These are phyloP conservation scores for Chromobotia macracanthus DNA, from an alignment of 2,797 vertebrate genomes.

Conservation along the genomic window DNA sequence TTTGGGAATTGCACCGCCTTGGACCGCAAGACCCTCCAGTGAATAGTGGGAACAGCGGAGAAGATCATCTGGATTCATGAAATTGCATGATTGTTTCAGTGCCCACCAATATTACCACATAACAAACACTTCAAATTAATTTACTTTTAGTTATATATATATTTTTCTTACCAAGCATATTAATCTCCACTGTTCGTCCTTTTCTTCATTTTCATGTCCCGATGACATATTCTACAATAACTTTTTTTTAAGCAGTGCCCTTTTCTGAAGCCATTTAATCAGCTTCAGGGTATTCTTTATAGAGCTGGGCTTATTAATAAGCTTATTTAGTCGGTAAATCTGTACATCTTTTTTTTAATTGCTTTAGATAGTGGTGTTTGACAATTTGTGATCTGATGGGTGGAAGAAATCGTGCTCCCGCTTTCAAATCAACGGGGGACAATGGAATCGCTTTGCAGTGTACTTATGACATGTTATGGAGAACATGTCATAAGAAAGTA, in stretches of 20 bases:
- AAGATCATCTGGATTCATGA: no score
- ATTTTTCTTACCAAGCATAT: conserved; percentile 1
- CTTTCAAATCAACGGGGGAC: conserved; percentile 27
- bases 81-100: no score
- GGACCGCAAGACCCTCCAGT: no score
- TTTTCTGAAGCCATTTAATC: conserved; percentile 23
- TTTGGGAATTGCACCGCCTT: no score
- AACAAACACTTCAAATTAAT: no score
- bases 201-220: neutral
- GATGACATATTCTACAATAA: conserved; percentile 3
- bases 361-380: neutral
- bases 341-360: neutral
- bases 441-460: no score
- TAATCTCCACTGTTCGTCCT: neutral
- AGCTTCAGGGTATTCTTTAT: neutral
- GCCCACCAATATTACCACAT: no score
- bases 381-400: conserved; percentile 4
- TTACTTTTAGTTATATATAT: no score
- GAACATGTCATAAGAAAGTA: no score
- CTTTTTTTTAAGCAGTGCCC: conserved; percentile 8
- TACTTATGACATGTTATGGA: no score
- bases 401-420: neutral
- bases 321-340: neutral
- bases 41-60: no score
- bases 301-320: neutral